These are phyloP conservation scores for Bujurquina vittata DNA, from an alignment of 2,113 vertebrate species.

Conservation along the genomic window DNA sequence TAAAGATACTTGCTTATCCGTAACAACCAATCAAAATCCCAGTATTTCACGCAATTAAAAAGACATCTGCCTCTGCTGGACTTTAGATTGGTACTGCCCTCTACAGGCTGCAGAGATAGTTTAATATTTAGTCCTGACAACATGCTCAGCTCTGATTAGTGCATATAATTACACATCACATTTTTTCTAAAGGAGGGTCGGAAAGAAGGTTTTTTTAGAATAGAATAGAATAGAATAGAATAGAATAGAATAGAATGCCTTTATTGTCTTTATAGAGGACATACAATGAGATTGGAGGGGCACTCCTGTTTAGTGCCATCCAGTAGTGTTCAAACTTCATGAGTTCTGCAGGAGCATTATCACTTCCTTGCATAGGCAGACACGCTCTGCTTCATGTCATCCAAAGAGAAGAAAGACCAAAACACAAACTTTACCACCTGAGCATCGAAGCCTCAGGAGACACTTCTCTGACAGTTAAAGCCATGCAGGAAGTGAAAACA, in stretches of 20 bases:
- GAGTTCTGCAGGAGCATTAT: neutral
- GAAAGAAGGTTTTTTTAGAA: too few species aligned
- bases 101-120: neutral
- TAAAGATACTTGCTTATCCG: too few species aligned
- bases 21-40: too few species aligned
- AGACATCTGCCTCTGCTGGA: too few species aligned
- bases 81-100: neutral
- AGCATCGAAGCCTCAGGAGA: neutral
- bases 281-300: too few species aligned
- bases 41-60: too few species aligned
- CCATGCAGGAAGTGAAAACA: neutral
- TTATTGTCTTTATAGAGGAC: too few species aligned
- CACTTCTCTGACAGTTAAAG: neutral
- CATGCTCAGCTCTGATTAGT: neutral
- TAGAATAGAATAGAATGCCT: too few species aligned
- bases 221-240: too few species aligned
- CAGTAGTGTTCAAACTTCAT: too few species aligned
- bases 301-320: too few species aligned
- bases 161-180: rapidly evolving
- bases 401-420: neutral
- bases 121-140: neutral
- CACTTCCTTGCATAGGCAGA: neutral
- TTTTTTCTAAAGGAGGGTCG: neutral
- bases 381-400: neutral
- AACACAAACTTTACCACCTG: neutral